A percentile compares a stretch with the other conserved stretches of the same genome.
phyloP scores from a whole-genome alignment of 2,888 invertebrate genomes.

The Herminia tarsipennalis region DNA sequence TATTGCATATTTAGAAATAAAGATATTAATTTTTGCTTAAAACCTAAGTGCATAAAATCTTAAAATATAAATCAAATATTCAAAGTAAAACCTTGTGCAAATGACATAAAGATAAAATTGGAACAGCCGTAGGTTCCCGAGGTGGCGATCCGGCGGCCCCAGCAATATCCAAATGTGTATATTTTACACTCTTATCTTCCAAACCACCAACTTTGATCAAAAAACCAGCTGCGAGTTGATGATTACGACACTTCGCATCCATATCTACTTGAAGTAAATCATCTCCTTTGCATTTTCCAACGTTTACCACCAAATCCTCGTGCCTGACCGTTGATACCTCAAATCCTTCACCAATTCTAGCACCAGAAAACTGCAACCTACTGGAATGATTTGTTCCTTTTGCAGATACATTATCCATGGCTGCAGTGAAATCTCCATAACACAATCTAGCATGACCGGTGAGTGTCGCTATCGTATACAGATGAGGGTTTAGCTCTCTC shows the following conservation, averaged over 20 bases:
- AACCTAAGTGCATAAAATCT: neutral
- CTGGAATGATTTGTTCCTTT: slow-evolving; percentile 83
- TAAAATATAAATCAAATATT: slow-evolving; percentile 5
- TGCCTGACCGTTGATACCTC: slow-evolving; percentile 90
- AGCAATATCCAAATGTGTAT: slow-evolving; percentile 92
- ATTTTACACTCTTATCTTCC: slow-evolving; percentile 92
- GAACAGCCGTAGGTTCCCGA: slow-evolving; percentile 89
- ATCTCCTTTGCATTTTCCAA: slow-evolving; percentile 91
- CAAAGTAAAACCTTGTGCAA: slow-evolving; percentile 71
- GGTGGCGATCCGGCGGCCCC: slow-evolving; percentile 89
- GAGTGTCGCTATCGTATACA: slow-evolving; percentile 94
- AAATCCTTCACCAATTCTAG: slow-evolving; percentile 89
- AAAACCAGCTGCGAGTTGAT: slow-evolving; percentile 85
- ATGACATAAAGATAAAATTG: slow-evolving; percentile 87
- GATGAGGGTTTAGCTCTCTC: slow-evolving; percentile 90
- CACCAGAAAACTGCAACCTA: slow-evolving; percentile 88
- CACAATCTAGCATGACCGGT: slow-evolving; percentile 91
- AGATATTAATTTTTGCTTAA: neutral
- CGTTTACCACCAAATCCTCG: slow-evolving; percentile 88
- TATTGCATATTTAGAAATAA: too few relatives aligned
- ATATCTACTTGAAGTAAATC: slow-evolving; percentile 87
- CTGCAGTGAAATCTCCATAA: slow-evolving; percentile 89
- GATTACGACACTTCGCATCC: slow-evolving; percentile 75
- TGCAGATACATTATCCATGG: slow-evolving; percentile 91
- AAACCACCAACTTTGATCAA: slow-evolving; percentile 92